These are phyloP conservation scores for Agrochola macilenta DNA, from an alignment of 2,888 invertebrate genomes.

Conservation along the genomic window DNA sequence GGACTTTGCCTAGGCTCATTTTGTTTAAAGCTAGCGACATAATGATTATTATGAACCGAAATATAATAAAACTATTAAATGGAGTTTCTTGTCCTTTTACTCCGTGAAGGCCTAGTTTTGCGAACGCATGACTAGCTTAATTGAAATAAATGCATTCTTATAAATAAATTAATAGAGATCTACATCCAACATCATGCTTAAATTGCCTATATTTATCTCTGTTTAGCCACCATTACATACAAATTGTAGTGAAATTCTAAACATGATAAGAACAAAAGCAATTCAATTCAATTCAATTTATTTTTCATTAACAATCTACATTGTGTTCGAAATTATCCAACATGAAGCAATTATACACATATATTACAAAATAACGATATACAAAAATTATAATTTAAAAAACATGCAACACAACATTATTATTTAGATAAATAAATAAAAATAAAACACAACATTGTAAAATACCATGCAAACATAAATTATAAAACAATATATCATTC, in stretches of 20 bases:
- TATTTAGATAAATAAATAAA: too few relatives aligned
- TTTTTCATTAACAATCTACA: too few relatives aligned
- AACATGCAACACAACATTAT: too few relatives aligned
- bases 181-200: not conserved
- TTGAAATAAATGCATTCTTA: not conserved
- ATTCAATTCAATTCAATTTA: too few relatives aligned
- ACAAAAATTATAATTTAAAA: too few relatives aligned
- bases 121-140: not conserved
- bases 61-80: not conserved
- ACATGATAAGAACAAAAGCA: slow-evolving; percentile 3
- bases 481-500: too few relatives aligned
- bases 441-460: too few relatives aligned
- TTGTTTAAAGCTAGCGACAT: not conserved
- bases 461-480: too few relatives aligned
- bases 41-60: not conserved
- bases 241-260: not conserved
- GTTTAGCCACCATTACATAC: not conserved
- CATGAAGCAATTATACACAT: too few relatives aligned
- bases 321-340: too few relatives aligned
- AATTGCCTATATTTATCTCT: not conserved
- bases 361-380: too few relatives aligned
- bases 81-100: not conserved
- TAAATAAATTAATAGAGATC: not conserved
- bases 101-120: not conserved
- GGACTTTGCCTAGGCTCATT: not conserved